Conservation (phyloP, 2,113 vertebrate genomes). For the Gavialis gangeticus region DNA sequence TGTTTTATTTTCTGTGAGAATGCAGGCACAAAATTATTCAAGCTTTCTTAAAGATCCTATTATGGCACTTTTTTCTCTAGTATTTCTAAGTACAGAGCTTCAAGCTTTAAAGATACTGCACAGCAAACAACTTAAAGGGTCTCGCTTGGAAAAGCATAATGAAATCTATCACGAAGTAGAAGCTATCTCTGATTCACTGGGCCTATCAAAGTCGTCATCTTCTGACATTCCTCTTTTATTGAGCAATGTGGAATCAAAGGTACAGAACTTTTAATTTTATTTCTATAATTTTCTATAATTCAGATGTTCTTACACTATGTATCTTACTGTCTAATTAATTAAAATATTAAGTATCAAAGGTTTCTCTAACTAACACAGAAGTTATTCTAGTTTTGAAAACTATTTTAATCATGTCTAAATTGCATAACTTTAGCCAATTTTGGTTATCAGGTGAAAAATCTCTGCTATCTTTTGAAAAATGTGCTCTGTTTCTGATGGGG, state of each 20-base stretch:
- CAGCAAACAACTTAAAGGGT: conserved; percentile 73
- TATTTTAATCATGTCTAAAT: not conserved
- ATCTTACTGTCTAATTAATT: not conserved
- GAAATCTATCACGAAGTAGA: conserved; percentile 82
- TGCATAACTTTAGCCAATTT: not conserved
- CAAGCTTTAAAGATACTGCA: conserved; percentile 90
- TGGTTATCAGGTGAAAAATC: not conserved
- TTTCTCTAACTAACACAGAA: not conserved
- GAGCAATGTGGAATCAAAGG: conserved; percentile 86
- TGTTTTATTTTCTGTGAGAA: not conserved
- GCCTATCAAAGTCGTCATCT: conserved; percentile 77
- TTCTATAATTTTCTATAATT: not conserved
- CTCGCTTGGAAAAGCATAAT: conserved; percentile 70
- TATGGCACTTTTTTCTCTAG: conserved; percentile 70
- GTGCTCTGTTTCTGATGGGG: not conserved
- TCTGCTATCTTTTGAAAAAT: not conserved
- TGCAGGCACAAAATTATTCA: not conserved
- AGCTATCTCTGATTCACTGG: conserved; percentile 83
- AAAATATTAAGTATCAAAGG: not conserved
- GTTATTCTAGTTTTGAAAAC: not conserved
- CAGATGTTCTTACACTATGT: not conserved
- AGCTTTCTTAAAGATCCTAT: not conserved
- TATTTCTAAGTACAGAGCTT: conserved; percentile 95
- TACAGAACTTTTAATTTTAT: conserved; percentile 50
- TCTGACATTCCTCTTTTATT: conserved; percentile 78